Conservation (phyloP, 1,140 invertebrate genomes). For the Microplitis demolitor region DNA sequence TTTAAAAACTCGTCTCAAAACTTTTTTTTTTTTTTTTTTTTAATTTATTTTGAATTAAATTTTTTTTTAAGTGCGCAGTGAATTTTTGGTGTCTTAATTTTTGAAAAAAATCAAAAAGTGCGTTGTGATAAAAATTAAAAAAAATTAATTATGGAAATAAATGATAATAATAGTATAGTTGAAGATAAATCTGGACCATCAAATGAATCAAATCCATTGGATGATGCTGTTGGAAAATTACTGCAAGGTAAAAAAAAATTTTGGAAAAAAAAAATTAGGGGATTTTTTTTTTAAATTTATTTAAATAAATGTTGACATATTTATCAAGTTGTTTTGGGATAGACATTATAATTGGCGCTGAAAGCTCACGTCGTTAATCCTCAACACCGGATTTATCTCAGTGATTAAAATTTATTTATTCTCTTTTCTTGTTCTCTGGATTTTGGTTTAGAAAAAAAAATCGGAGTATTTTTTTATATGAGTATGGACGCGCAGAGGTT, state of each 20-base stretch:
- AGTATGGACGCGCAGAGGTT: not conserved
- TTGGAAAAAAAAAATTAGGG: not conserved
- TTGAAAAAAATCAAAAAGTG: not conserved
- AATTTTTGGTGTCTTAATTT: too few species aligned
- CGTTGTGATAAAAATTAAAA: not conserved
- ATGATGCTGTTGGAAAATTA: slow-evolving; percentile 58
- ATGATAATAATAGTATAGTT: slow-evolving; percentile 30
- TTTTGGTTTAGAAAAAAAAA: not conserved
- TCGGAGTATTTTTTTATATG: not conserved
- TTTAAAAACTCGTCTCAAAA: too few species aligned
- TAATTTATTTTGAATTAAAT: not conserved
- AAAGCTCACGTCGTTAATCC: slow-evolving; percentile 48
- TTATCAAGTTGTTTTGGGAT: slow-evolving; percentile 34
- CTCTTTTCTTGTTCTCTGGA: not conserved
- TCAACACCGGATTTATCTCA: slow-evolving; percentile 51
- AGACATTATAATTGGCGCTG: slow-evolving; percentile 54
- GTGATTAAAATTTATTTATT: slow-evolving; percentile 32
- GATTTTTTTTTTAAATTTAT: not conserved
- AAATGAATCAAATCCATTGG: slow-evolving; percentile 44
- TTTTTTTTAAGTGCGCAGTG: not conserved
- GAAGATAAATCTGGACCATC: slow-evolving; percentile 47
- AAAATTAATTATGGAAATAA: slow-evolving; percentile 39
- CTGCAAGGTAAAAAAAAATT: slow-evolving; percentile 50
- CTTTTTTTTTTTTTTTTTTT: too few species aligned
- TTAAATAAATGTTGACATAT: not conserved